A percentile compares a stretch with the other conserved stretches of the same genome.
phyloP scores from a whole-genome alignment of 35 echinoderm and acorn worm genomes.

The Holothuria glaberrima region DNA sequence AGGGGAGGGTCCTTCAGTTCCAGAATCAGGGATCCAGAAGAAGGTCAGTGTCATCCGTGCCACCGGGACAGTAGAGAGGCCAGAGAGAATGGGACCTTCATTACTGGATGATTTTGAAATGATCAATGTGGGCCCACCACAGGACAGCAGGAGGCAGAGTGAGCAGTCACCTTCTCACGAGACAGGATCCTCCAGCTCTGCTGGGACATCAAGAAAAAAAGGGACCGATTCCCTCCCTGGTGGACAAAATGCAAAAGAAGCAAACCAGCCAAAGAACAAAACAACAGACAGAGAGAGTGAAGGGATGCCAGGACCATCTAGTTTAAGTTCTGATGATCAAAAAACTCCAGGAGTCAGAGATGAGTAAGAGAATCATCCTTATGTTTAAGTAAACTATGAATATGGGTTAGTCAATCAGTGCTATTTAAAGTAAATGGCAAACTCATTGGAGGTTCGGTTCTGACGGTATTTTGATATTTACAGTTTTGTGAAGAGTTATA shows the following conservation, averaged over 20 bases:
- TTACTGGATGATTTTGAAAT: conserved; percentile 17
- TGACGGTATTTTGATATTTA: no score
- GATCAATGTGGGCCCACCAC: conserved; percentile 25
- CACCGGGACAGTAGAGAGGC: conserved; percentile 75
- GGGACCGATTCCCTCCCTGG: neutral
- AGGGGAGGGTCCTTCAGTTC: neutral
- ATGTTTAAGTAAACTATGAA: neutral
- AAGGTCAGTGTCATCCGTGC: conserved; percentile 89
- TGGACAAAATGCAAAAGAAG: neutral
- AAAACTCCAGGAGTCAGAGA: neutral
- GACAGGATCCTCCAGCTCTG: neutral
- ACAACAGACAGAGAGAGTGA: neutral
- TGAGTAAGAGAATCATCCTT: conserved; percentile 14
- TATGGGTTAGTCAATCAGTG: no score
- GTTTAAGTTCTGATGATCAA: neutral
- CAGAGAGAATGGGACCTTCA: conserved; percentile 29
- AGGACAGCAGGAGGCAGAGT: neutral
- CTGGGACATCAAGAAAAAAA: neutral
- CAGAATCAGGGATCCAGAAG: conserved; percentile 46
- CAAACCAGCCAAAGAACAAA: neutral
- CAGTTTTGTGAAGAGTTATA: no score
- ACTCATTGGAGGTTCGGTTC: no score
- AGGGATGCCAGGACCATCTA: conserved; percentile 28
- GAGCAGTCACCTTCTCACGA: neutral
- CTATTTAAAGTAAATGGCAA: no score